Evolutionary conservation across 2,888 invertebrate species (phyloP), one percentile per base, ranked within the genome.

Genomic region (Punctoribates punctum): DNA sequence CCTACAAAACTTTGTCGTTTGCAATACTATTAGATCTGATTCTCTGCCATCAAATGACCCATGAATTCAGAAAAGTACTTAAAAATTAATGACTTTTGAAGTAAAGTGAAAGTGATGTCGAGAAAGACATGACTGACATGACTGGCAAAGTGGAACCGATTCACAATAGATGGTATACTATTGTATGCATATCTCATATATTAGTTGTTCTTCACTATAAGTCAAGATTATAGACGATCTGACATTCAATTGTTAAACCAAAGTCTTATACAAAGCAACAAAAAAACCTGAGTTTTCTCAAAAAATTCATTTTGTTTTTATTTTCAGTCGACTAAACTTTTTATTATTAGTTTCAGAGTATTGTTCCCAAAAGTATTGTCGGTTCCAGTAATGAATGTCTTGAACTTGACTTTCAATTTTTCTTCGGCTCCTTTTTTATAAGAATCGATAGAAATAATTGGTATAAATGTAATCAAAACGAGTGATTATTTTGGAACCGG

Each of bases 71-170:
- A 29, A 62, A 29, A 29, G 1, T 29, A 29, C 29, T 29, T 29
- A 62, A 62, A 62, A 62, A 62, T 62, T 62, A 62, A 62, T 62
- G 62, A 62, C 62, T 62, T 62, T 27, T 62, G 27, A 23, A 62
- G 34, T 34, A 34, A 34, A 34, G 62, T 29, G 62, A 62, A 62
- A 62, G 62, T 62, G n/a, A 51, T n/a, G 51, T 51, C 15, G 27
- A 29, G 29, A 27, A n/a, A 54, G 11, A 54, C 54, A 54, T n/a
- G 54, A 54, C 54, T 54, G 62, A 62, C 62, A 62, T 62, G 62
- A 62, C 62, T 62, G 62, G 23, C 62, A 62, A 62, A 29, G 62
- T 62, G 62, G 27, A 62, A 62, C 62, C 62, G 62, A 62, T 62
- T 62, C 27, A 62, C 62, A 23, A 62, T 62, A 23, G 62, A n/a